Evolutionary conservation across 2,888 invertebrate genomes (phyloP).

Genomic region (Polyploca ridens): DNA sequence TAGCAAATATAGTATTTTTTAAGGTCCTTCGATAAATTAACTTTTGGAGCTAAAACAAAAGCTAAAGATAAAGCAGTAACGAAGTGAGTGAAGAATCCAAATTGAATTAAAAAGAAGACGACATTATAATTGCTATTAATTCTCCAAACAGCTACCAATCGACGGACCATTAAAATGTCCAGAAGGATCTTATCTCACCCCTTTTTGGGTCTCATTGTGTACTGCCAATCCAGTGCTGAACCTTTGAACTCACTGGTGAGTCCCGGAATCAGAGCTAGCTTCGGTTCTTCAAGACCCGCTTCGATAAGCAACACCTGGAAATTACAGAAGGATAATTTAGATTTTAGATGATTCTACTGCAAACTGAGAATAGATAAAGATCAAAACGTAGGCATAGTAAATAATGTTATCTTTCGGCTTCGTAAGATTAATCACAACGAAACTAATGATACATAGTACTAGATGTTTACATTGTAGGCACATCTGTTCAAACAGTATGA

Average conservation of each 20-base stretch:
- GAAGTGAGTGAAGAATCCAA: no score
- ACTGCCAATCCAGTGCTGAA: conserved; percentile 73
- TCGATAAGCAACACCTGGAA: conserved; percentile 67
- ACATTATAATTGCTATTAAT: neutral
- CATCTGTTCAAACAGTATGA: no score
- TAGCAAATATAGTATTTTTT: conserved; percentile 37
- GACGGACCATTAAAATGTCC: conserved; percentile 30
- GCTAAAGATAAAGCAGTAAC: no score
- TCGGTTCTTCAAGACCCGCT: conserved; percentile 74
- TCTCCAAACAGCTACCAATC: conserved; percentile 18
- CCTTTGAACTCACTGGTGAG: conserved; percentile 75
- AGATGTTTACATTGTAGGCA: no score
- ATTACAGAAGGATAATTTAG: neutral
- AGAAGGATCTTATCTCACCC: conserved; percentile 53
- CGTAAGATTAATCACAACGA: neutral
- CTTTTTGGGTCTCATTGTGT: conserved; percentile 72
- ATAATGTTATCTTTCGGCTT: no score
- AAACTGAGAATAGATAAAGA: no score
- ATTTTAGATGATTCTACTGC: no score
- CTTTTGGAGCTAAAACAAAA: conserved; percentile 17
- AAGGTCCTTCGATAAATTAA: conserved; percentile 32
- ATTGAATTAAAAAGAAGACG: no score
- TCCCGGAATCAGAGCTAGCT: conserved; percentile 73
- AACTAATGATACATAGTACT: neutral
- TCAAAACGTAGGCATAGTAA: neutral